A percentile compares a stretch with the other conserved stretches of the same genome.
phyloP scores from a whole-genome alignment of 2,888 invertebrate genomes.

The Sesia apiformis region DNA sequence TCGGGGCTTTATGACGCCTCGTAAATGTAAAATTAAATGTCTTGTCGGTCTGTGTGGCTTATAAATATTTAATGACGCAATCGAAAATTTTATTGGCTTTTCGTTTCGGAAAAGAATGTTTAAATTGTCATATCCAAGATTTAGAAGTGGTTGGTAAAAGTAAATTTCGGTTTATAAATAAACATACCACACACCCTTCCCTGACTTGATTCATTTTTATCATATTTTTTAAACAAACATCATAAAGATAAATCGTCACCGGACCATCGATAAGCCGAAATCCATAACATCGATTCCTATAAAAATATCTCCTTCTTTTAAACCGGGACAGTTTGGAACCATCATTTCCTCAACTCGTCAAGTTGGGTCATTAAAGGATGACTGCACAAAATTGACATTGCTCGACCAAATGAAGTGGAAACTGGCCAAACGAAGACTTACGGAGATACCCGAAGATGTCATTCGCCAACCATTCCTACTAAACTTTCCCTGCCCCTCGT shows the following conservation, averaged over 20 bases:
- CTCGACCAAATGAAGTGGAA: conserved; percentile 30
- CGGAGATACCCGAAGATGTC: neutral
- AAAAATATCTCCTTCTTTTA: neutral
- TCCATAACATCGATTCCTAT: no score
- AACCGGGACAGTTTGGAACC: conserved; percentile 8
- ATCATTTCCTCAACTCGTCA: neutral
- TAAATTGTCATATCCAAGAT: no score
- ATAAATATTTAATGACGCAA: conserved; percentile 10
- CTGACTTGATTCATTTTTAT: no score
- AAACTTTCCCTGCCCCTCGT: neutral
- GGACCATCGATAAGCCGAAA: no score
- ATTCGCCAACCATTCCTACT: neutral
- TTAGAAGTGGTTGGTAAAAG: no score
- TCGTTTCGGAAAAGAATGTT: no score
- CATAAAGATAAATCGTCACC: no score
- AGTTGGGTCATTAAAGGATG: conserved; percentile 23
- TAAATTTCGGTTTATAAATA: no score
- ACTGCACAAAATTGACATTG: conserved; percentile 12
- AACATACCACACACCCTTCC: no score
- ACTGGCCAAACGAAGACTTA: conserved; percentile 6
- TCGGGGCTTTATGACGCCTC: neutral
- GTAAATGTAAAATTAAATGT: conserved; percentile 1
- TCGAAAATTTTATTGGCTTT: no score
- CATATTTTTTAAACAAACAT: no score
- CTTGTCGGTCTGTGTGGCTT: neutral